These are phyloP conservation scores for Palythoa caribaeorum DNA, from an alignment of 92 coral and sea anemone genomes.

Conservation along the genomic window DNA sequence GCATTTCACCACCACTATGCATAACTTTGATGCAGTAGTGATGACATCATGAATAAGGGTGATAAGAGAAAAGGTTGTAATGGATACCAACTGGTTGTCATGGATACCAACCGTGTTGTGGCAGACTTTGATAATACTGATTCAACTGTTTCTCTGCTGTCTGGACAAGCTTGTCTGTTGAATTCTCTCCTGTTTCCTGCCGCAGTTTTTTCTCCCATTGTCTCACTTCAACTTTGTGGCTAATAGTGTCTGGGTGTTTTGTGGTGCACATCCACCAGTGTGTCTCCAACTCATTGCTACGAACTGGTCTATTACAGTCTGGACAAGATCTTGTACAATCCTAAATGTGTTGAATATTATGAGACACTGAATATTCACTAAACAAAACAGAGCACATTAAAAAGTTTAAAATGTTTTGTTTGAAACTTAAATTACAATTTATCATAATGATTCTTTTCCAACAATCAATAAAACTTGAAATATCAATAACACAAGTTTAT, in stretches of 20 bases:
- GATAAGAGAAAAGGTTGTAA: too few relatives aligned
- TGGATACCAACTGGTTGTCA: too few relatives aligned
- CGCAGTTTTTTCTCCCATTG: conserved; percentile 92
- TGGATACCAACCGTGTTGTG: conserved; percentile 75
- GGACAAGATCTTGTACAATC: conserved; percentile 83
- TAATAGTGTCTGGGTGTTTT: conserved; percentile 62
- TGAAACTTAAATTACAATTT: too few relatives aligned
- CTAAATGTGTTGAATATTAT: conserved; percentile 18
- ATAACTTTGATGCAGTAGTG: too few relatives aligned
- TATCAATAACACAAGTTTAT: too few relatives aligned
- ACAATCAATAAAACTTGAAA: too few relatives aligned
- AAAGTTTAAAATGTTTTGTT: too few relatives aligned
- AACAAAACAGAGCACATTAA: too few relatives aligned
- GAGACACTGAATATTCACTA: too few relatives aligned
- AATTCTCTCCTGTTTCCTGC: conserved; percentile 87
- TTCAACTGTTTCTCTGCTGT: conserved; percentile 75
- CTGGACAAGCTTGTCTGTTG: conserved; percentile 71
- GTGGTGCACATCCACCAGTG: conserved; percentile 88
- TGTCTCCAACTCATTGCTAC: conserved; percentile 74
- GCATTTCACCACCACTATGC: too few relatives aligned
- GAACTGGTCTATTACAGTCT: conserved; percentile 87
- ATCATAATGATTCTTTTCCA: too few relatives aligned
- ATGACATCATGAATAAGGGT: too few relatives aligned
- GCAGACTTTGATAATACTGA: conserved; percentile 77
- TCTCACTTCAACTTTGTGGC: conserved; percentile 82